phyloP scores from a whole-genome alignment of 2,797 vertebrate species.

The Streptopelia turtur region DNA sequence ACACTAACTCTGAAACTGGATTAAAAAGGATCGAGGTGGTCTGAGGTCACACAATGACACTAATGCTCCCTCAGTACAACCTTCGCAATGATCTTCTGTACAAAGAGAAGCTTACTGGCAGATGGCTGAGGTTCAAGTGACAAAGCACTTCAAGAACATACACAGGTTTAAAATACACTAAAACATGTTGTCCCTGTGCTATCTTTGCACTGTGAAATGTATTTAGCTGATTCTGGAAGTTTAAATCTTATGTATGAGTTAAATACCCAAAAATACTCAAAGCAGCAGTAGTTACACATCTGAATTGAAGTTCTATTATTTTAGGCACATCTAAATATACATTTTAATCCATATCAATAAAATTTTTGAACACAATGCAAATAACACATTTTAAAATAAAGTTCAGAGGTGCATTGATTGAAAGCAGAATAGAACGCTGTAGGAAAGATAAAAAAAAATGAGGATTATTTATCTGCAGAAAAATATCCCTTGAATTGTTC shows the following conservation, averaged over 20 bases:
- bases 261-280: background rate
- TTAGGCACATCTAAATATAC: background rate
- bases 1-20: background rate
- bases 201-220: slow-evolving; percentile 37
- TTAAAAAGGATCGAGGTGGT: background rate
- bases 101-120: slow-evolving; percentile 1
- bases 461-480: background rate
- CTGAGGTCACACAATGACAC: slow-evolving; percentile 14
- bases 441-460: background rate
- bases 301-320: background rate
- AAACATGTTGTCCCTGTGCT: slow-evolving; percentile 43
- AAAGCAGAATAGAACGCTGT: background rate
- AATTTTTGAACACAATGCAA: background rate
- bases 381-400: background rate
- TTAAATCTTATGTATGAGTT: background rate
- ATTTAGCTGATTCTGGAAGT: background rate
- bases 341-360: background rate
- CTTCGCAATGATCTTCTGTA: background rate
- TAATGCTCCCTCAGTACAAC: background rate
- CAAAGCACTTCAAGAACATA: slow-evolving; percentile 54
- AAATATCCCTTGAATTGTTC: background rate
- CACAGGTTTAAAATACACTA: slow-evolving; percentile 55
- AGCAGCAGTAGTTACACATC: background rate
- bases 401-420: background rate
- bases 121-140: slow-evolving; percentile 56